Evolutionary conservation across 2,888 invertebrate species (phyloP).

Genomic region (Lydus trimaculatus): DNA sequence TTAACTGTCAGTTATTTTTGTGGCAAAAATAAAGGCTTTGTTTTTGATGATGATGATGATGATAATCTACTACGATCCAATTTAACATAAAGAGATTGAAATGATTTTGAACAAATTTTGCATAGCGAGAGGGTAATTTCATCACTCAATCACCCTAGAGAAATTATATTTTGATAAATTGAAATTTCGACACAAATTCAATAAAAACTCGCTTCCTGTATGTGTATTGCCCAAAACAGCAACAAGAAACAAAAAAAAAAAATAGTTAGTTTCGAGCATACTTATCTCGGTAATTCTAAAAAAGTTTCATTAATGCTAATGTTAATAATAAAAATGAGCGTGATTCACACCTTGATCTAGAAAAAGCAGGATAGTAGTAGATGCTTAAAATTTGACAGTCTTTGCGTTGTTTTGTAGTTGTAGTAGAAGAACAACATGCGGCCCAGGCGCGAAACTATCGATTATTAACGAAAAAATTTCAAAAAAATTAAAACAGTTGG

Average conservation of each 20-base stretch:
- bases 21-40: background rate
- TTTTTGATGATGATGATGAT: too few relatives aligned
- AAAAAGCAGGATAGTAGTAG: conserved; percentile 1
- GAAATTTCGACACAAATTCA: background rate
- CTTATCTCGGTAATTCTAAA: background rate
- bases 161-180: background rate
- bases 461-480: too few relatives aligned
- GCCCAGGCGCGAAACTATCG: conserved; percentile 26
- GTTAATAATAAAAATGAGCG: background rate
- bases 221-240: background rate
- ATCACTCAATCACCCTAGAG: background rate
- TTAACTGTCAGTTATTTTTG: conserved; percentile 1
- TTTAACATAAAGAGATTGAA: background rate
- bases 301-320: background rate
- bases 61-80: background rate
- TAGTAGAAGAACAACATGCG: conserved; percentile 13
- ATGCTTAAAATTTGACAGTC: conserved; percentile 14
- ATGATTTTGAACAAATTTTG: background rate
- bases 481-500: conserved; percentile 8
- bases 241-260: too few relatives aligned
- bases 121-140: background rate
- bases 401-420: background rate
- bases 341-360: background rate
- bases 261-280: background rate
- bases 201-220: background rate